These are phyloP conservation scores for Pygoscelis adeliae DNA, from an alignment of 2,113 vertebrate species.

Conservation along the genomic window DNA sequence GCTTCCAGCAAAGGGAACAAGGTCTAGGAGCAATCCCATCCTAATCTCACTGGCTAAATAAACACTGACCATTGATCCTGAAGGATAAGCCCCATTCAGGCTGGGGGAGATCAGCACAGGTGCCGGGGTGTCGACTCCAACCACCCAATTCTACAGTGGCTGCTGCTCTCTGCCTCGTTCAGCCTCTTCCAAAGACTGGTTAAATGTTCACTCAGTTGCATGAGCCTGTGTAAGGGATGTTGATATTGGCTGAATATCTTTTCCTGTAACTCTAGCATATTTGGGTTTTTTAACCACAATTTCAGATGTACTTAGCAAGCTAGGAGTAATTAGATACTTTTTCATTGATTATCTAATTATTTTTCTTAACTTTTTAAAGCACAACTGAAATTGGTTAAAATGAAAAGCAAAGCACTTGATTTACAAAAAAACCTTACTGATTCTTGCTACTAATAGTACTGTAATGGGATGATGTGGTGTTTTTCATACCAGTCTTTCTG, in stretches of 20 bases:
- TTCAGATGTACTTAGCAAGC: neutral
- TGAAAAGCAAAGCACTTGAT: neutral
- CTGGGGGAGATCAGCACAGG: neutral
- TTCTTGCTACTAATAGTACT: neutral
- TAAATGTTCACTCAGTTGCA: fast-evolving
- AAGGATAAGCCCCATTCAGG: neutral
- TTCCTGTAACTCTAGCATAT: neutral
- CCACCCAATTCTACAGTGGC: fast-evolving
- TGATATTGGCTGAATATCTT: neutral
- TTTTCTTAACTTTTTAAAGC: neutral
- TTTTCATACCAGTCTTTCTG: neutral
- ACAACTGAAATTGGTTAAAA: neutral
- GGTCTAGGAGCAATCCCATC: neutral
- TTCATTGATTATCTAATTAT: neutral
- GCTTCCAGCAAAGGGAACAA: neutral
- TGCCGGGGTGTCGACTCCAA: too few relatives aligned
- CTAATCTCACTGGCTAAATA: fast-evolving
- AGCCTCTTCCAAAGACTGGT: neutral
- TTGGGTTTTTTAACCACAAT: neutral
- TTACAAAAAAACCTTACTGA: neutral
- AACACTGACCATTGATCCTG: fast-evolving
- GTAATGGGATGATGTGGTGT: neutral
- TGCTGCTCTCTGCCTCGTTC: neutral
- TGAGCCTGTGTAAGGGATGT: neutral
- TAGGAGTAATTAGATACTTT: neutral